These are phyloP conservation scores for Typhlichthys eigenmanni DNA, from an alignment of 2,797 vertebrate species.

Conservation along the genomic window DNA sequence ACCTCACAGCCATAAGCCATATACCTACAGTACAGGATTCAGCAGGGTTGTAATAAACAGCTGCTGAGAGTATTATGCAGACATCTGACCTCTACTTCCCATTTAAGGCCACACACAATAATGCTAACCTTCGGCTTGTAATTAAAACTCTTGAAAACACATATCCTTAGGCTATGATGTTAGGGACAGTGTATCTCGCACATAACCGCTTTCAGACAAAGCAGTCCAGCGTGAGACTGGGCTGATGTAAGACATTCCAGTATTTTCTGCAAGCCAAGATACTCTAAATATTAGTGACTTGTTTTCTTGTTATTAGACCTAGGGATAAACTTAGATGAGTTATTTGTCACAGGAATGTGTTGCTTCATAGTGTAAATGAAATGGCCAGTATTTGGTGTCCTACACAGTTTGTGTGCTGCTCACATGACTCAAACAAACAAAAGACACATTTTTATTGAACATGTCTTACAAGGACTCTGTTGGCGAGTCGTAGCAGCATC, in stretches of 20 bases:
- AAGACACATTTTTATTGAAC: too few species aligned
- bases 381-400: slow-evolving; percentile 43
- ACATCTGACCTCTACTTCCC: slow-evolving; percentile 11
- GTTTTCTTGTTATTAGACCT: not conserved
- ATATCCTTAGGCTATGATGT: slow-evolving; percentile 27
- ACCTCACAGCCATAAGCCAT: slow-evolving; percentile 5
- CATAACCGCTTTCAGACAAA: slow-evolving; percentile 38
- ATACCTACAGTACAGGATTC: slow-evolving; percentile 4
- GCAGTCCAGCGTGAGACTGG: slow-evolving; percentile 52
- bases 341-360: slow-evolving; percentile 4
- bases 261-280: slow-evolving; percentile 1
- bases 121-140: slow-evolving; percentile 24
- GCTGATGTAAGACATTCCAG: slow-evolving; percentile 27
- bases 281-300: not conserved
- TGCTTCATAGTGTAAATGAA: slow-evolving; percentile 13
- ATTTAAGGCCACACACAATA: slow-evolving; percentile 6
- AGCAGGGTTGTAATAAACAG: slow-evolving; percentile 29
- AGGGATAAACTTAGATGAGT: slow-evolving; percentile 4
- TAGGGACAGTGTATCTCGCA: slow-evolving; percentile 36
- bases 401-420: slow-evolving; percentile 11
- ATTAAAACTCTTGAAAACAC: slow-evolving; percentile 26
- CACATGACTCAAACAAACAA: too few species aligned
- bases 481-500: too few species aligned
- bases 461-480: too few species aligned
- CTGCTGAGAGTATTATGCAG: slow-evolving; percentile 27